phyloP scores from a whole-genome alignment of 2,113 vertebrate genomes.

The Calyptommatus sinebrachiatus region DNA sequence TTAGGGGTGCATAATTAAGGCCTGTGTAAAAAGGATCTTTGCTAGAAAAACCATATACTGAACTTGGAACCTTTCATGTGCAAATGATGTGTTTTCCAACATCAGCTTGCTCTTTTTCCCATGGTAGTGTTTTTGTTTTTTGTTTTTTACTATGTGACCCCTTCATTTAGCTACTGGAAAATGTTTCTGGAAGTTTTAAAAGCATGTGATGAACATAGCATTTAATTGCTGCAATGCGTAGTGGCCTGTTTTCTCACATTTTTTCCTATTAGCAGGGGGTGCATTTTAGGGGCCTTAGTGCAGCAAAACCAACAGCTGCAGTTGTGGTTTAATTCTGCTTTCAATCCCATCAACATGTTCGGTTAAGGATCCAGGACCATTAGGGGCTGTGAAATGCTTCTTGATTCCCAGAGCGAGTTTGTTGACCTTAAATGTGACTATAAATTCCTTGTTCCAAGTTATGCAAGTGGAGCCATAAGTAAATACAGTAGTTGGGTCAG shows the following conservation, averaged over 20 bases:
- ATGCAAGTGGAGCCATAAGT: background rate
- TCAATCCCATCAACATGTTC: background rate
- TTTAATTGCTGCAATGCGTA: background rate
- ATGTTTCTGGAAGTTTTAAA: constrained; percentile 24
- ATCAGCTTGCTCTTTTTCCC: background rate
- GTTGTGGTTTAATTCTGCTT: constrained; percentile 28
- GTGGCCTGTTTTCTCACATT: constrained; percentile 29
- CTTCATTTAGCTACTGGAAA: constrained; percentile 11
- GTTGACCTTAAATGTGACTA: constrained; percentile 7
- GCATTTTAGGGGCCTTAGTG: background rate
- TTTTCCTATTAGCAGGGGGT: constrained; percentile 30
- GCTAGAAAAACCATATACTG: background rate
- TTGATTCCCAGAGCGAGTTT: background rate
- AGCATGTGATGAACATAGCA: constrained; percentile 15
- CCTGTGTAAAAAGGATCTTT: too few species aligned
- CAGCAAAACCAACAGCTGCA: background rate
- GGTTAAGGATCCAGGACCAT: background rate
- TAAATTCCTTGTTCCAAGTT: background rate
- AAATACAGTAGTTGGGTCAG: background rate
- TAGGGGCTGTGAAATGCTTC: background rate
- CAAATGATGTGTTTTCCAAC: background rate
- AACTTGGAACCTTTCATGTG: background rate
- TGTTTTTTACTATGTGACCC: background rate
- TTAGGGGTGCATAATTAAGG: too few species aligned
- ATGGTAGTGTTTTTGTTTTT: background rate